Evolutionary conservation across 2,888 invertebrate species (phyloP), one percentile per base, ranked within the genome.

Genomic region (Synergus itoensis): DNA sequence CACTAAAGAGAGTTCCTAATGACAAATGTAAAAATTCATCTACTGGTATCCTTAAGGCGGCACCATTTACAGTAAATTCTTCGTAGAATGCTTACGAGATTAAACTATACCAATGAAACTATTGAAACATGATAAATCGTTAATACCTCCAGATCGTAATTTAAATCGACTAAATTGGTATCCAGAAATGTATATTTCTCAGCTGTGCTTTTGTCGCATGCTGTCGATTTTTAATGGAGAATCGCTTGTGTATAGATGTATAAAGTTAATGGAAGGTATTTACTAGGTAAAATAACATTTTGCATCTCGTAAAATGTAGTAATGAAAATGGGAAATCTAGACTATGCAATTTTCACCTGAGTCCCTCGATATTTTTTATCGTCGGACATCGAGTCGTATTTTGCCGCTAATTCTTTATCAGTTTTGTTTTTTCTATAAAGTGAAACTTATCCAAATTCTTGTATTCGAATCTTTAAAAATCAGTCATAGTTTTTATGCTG

Each of bases 241-340:
- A 45, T 41, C 76, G 40, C 62, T 16, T 64, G 43, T 77, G 64
- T 64, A 77, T 77, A 77, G 48, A 77, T 77, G 77, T 77, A 77
- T 77, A 64, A 77, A 64, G 64, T 48, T 64, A 16, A 64, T 63
- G 64, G 76, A 53, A 28, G 57, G 60, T 60, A 60, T 60, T 60
- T 60, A 21, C 9, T 60, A 60, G 60, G 3, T 21, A 60, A 60
- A 60, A 60, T 11, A 18, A 21, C 60, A 60, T 60, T 60, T 60
- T 60, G 21, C 60, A 60, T 11, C 60, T 60, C 11, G 60, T 60
- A 21, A 60, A 60, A 12, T 60, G 21, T 60, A 18, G 5, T 21
- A 21, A 60, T 21, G 21, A 12, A 21, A 60, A 60, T 60, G 3
- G 12, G 2, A 21, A 60, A 21, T 12, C 7, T 21, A 60, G 60